Percentiles rank a stretch among this genome's conserved stretches.
phyloP scores from a whole-genome alignment of 2,797 vertebrate species.

The Urosaurus nigricauda region DNA sequence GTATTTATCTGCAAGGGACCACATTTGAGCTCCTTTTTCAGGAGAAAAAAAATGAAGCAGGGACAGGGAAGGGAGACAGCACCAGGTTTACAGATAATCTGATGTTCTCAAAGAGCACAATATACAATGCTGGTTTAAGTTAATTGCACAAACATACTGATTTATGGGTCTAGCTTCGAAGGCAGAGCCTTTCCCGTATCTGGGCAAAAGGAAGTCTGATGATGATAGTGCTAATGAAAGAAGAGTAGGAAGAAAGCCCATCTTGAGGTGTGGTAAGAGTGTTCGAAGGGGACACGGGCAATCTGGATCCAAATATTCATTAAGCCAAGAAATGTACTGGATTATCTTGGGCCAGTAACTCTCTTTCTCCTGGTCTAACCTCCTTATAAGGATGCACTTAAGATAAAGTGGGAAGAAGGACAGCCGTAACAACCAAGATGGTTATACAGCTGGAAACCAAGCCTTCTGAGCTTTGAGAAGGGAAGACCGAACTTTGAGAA shows the following conservation, averaged over 20 bases:
- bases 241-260: too few species aligned
- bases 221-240: too few species aligned
- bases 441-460: too few species aligned
- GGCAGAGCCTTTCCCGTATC: neutral
- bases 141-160: slow-evolving; percentile 47
- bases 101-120: slow-evolving; percentile 50
- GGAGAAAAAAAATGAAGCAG: slow-evolving; percentile 18
- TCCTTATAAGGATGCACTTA: neutral
- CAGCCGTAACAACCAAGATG: neutral
- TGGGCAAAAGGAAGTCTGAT: too few species aligned
- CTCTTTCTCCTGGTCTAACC: neutral
- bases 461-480: too few species aligned
- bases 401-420: neutral
- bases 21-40: slow-evolving; percentile 67
- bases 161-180: neutral
- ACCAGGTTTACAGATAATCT: slow-evolving; percentile 46
- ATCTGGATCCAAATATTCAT: neutral
- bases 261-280: too few species aligned
- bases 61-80: too few species aligned
- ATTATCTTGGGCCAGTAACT: neutral
- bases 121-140: slow-evolving; percentile 59
- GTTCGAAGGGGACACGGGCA: neutral
- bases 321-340: neutral
- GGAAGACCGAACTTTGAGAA: too few species aligned
- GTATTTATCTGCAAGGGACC: slow-evolving; percentile 75